Evolutionary conservation across 2,888 invertebrate species (phyloP).

Genomic region (Drosophila setosimentum): DNA sequence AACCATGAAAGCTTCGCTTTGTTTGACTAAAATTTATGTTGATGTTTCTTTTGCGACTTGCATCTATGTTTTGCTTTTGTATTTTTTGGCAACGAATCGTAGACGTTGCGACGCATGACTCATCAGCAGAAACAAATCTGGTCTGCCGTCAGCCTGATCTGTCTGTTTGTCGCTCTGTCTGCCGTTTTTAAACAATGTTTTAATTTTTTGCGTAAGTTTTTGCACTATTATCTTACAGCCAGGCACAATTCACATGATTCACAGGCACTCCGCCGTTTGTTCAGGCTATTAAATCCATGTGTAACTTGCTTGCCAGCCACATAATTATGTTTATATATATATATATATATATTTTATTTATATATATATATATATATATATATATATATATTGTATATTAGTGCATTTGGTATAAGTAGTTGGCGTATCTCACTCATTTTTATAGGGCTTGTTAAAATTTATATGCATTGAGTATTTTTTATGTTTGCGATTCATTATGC

Average conservation of each 20-base stretch:
- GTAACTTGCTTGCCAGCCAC: slow-evolving; percentile 52
- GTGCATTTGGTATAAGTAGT: slow-evolving; percentile 39
- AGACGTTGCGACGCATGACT: slow-evolving; percentile 58
- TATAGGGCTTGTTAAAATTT: slow-evolving; percentile 68
- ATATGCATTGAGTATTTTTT: slow-evolving; percentile 60
- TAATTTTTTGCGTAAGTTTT: slow-evolving; percentile 57
- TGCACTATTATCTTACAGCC: slow-evolving; percentile 38
- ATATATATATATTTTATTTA: slow-evolving; percentile 16
- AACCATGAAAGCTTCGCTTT: slow-evolving; percentile 71
- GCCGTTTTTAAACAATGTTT: slow-evolving; percentile 56
- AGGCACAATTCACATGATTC: slow-evolving; percentile 58
- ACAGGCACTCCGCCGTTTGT: slow-evolving; percentile 46
- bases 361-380: slow-evolving; percentile 17
- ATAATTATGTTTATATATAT: slow-evolving; percentile 61
- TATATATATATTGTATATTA: slow-evolving; percentile 16
- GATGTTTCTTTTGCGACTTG: slow-evolving; percentile 63
- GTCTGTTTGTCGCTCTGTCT: slow-evolving; percentile 30
- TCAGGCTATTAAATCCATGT: slow-evolving; percentile 56
- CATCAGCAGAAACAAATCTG: slow-evolving; percentile 45
- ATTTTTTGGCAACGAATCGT: slow-evolving; percentile 56
- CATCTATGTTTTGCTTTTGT: slow-evolving; percentile 11
- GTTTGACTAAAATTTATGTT: slow-evolving; percentile 80
- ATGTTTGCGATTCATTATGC: slow-evolving; percentile 55
- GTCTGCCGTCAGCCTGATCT: slow-evolving; percentile 28
- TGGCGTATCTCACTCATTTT: slow-evolving; percentile 10